Conservation (phyloP, 2,113 vertebrate genomes). For the Emydura subglobosa region DNA sequence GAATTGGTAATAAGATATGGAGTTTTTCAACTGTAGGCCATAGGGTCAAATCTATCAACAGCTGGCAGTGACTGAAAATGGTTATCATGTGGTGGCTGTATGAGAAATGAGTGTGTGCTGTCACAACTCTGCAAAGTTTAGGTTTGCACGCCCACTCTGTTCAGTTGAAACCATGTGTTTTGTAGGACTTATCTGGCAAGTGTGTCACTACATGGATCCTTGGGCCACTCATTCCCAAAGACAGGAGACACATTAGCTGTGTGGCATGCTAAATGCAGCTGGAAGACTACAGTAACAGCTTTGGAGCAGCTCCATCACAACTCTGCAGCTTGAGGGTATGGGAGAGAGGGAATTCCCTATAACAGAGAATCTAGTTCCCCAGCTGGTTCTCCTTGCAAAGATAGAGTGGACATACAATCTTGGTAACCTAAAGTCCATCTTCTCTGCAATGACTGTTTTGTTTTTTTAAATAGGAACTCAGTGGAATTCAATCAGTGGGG, state of each 20-base stretch:
- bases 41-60: background rate
- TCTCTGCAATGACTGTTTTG: background rate
- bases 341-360: background rate
- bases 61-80: background rate
- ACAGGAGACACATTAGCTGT: background rate
- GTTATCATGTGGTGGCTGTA: background rate
- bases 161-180: background rate
- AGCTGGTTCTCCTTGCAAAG: background rate
- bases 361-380: rapidly evolving
- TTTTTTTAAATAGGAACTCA: background rate
- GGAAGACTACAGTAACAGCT: background rate
- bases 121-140: background rate
- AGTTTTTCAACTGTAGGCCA: background rate
- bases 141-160: too few species aligned
- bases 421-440: rapidly evolving
- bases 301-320: background rate
- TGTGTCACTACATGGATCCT: background rate
- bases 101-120: background rate
- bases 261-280: rapidly evolving
- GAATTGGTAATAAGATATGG: rapidly evolving
- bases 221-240: background rate
- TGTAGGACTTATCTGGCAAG: background rate
- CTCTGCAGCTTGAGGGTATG: rapidly evolving
- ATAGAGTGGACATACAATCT: background rate
- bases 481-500: background rate